Evolutionary conservation across 2,797 vertebrate species (phyloP), one percentile per base, ranked within the genome.

Genomic region (Megalops cyprinoides): DNA sequence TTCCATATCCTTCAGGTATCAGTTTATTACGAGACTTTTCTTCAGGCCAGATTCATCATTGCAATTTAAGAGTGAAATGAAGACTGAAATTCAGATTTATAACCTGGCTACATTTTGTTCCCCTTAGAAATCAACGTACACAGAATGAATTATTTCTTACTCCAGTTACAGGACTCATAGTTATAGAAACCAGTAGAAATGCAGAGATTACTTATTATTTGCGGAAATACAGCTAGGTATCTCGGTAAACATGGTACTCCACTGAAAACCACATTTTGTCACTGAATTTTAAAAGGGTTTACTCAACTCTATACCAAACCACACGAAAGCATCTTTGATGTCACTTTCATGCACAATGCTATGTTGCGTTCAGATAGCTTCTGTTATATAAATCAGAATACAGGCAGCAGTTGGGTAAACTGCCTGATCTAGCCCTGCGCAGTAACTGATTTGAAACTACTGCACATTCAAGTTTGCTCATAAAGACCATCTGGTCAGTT

Each of bases 1-100:
- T 86, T 96, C 94, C 0, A 95, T 94, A 90, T 95, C 94, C 85
- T 95, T 95, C 82, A 95, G 90, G 81, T 95, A 94, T 94, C 94
- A 95, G 80, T 96, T 95, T 88, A 95, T 90, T 75, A 95, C 94
- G 37, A 94, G 94, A 23, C 90, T 94, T 77, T 85, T 94, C 86
- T 92, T 95, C 80, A 94, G 91, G 1, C 93, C 86, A 0, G 87
- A 88, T 80, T 95, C 94, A 0, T 95, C 93, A 28, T 94, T 92
- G 89, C 71, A 67, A 75, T 69, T 82, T 74, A 39, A 39, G n/a
- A 75, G 46, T 39, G 77, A 74, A 79, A 65, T 39, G 15, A 82
- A 56, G 76, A 69, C 69, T 75, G 3, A 62, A 74, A 79, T 73
- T 60, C 46, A 75, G 46, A 34, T 75, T 53, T 75, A 53, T 28